A percentile compares a stretch with the other conserved stretches of the same genome.
phyloP scores from a whole-genome alignment of 2,888 invertebrate genomes.

The Adelognathus sp. region DNA sequence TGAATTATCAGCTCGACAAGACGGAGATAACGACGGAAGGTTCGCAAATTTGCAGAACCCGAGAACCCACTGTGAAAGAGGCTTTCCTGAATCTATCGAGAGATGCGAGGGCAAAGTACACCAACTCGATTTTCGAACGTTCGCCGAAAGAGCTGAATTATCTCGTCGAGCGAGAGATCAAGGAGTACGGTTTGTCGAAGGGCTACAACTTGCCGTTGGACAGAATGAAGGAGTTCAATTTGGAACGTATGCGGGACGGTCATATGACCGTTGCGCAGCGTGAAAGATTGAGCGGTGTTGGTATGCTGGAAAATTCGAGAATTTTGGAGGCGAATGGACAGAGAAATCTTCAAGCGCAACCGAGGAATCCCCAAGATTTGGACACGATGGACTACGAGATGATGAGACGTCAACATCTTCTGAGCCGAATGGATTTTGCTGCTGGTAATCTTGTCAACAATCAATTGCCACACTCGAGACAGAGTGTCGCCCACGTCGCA shows the following conservation, averaged over 20 bases:
- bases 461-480: slow-evolving; percentile 60
- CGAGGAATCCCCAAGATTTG: slow-evolving; percentile 66
- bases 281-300: slow-evolving; percentile 70
- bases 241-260: slow-evolving; percentile 69
- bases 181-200: slow-evolving; percentile 72
- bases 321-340: slow-evolving; percentile 69
- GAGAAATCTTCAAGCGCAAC: slow-evolving; percentile 70
- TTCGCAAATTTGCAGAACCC: slow-evolving; percentile 65
- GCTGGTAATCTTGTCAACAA: slow-evolving; percentile 64
- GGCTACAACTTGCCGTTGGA: slow-evolving; percentile 68
- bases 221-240: slow-evolving; percentile 73
- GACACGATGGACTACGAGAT: slow-evolving; percentile 74
- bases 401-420: slow-evolving; percentile 71
- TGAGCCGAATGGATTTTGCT: slow-evolving; percentile 67
- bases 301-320: slow-evolving; percentile 67
- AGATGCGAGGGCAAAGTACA: slow-evolving; percentile 62
- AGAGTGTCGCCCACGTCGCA: slow-evolving; percentile 68
- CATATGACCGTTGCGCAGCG: slow-evolving; percentile 65
- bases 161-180: slow-evolving; percentile 68
- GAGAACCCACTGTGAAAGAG: slow-evolving; percentile 69
- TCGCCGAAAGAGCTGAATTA: slow-evolving; percentile 69
- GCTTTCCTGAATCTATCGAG: slow-evolving; percentile 66
- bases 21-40: slow-evolving; percentile 43
- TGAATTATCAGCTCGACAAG: slow-evolving; percentile 66
- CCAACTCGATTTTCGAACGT: slow-evolving; percentile 64